phyloP scores from a whole-genome alignment of 2,888 invertebrate species.

The Sussaba pulchella region DNA sequence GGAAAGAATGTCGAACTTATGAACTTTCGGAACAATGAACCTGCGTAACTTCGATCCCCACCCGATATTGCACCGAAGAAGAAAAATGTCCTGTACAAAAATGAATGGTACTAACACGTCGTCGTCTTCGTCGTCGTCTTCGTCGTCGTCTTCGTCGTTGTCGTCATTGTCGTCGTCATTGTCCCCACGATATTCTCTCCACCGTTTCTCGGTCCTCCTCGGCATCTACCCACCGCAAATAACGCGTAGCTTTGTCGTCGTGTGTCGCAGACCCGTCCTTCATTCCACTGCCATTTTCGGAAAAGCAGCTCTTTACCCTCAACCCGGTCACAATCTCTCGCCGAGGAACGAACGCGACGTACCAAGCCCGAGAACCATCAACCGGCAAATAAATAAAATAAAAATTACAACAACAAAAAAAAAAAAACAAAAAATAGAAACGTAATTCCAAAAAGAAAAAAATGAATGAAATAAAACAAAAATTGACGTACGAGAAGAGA shows the following conservation, averaged over 20 bases:
- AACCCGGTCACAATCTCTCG: constrained; percentile 45
- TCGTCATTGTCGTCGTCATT: constrained; percentile 45
- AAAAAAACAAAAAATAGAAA: constrained; percentile 33
- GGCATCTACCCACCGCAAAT: constrained; percentile 58
- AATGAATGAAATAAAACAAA: constrained; percentile 47
- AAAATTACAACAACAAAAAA: constrained; percentile 22
- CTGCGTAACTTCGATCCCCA: too few species aligned
- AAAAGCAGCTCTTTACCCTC: constrained; percentile 72
- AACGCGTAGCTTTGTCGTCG: constrained; percentile 29
- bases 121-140: constrained; percentile 22
- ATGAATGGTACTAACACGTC: constrained; percentile 71
- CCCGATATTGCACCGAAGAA: neutral
- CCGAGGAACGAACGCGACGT: constrained; percentile 5
- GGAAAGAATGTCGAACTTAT: too few species aligned
- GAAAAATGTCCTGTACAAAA: constrained; percentile 72
- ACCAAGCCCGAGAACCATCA: too few species aligned
- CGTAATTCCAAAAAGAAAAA: constrained; percentile 44
- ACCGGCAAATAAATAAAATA: constrained; percentile 4
- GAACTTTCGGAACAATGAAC: too few species aligned
- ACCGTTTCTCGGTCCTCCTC: constrained; percentile 54
- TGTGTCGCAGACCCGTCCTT: constrained; percentile 75
- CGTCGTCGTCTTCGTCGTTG: too few species aligned
- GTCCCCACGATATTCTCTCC: constrained; percentile 34
- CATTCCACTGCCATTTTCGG: constrained; percentile 80
- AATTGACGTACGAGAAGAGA: constrained; percentile 20